Base-by-base conservation (phyloP, 2,888 invertebrate species). In the Malthinus seriepunctatus region DNA sequence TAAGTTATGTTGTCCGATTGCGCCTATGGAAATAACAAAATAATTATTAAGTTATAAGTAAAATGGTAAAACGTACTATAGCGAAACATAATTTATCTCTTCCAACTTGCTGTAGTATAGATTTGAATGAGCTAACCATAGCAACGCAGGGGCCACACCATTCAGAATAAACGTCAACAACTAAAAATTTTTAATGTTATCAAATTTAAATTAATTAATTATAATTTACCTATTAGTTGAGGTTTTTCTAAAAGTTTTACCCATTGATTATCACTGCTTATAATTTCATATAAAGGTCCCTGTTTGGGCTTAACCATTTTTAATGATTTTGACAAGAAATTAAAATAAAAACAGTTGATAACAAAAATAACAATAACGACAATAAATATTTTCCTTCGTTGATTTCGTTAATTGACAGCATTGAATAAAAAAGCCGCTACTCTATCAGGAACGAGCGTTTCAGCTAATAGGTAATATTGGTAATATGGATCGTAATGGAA, bases 91-190 rank as follows among this genome's bases (percentile, higher is more conserved):
- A 80, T 71, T 86, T 80, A 71, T 93, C 91, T 55, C 94, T 95
- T 6, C 93, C 94, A 11, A 91, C 78, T 80, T 95, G 95, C 69
- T 94, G 83, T 77, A 95, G 95, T 63, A 95, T 83, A 79, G 91
- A 92, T 76, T 91, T 89, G 67, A 96, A 82, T 74, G 88, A 89
- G 45, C 89, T 89, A 50, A 89, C 82, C 90, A 95, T 92, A 23
- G 92, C 93, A 56, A 86, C 78, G 73, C 95, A 95, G 0, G 95
- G 94, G 0, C 95, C 95, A 73, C 93, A 91, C 95, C 95, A 96
- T 62, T 91, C 91, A 6, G 94, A 89, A 77, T 91, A 95, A 9
- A 95, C 86, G 75, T 96, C 95, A 56, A 93, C 83, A 59, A 96
- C 91, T 89, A 75, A 44, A 76, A 71, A 66, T 63, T 23, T 23